Evolutionary conservation across 2,888 invertebrate genomes (phyloP).

Genomic region (Orthosia incerta): DNA sequence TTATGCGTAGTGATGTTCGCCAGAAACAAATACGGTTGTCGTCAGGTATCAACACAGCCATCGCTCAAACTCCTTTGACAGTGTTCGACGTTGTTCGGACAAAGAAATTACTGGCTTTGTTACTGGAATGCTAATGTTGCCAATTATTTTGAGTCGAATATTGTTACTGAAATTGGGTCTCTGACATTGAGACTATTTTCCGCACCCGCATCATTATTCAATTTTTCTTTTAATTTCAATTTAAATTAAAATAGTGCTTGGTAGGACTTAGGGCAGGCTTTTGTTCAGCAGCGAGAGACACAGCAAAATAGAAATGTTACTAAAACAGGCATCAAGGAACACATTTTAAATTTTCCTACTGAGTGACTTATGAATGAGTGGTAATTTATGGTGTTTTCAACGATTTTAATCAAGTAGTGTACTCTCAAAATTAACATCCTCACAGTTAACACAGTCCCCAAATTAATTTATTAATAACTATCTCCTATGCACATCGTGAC

Average conservation of each 20-base stretch:
- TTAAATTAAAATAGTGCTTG: too few species aligned
- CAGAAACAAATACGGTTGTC: constrained; percentile 58
- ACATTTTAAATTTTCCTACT: too few species aligned
- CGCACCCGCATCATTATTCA: neutral
- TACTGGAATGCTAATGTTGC: neutral
- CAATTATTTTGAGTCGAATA: constrained; percentile 2
- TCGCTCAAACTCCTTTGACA: constrained; percentile 47
- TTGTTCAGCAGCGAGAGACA: too few species aligned
- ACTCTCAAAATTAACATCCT: neutral
- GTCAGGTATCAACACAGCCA: constrained; percentile 34
- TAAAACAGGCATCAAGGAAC: too few species aligned
- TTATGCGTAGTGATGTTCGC: constrained; percentile 65
- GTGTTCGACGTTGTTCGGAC: neutral
- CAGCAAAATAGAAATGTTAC: too few species aligned
- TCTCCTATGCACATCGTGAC: constrained; percentile 28
- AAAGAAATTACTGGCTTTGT: constrained; percentile 25
- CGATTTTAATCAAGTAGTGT: neutral
- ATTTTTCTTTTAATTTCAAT: too few species aligned
- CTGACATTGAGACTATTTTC: neutral
- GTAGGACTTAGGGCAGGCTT: too few species aligned
- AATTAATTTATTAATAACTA: constrained; percentile 43
- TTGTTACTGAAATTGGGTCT: neutral
- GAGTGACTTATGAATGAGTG: neutral
- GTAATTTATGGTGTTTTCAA: neutral
- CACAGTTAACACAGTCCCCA: neutral